These are phyloP conservation scores for Deroptyus accipitrinus DNA, from an alignment of 2,113 vertebrate species.

Conservation along the genomic window DNA sequence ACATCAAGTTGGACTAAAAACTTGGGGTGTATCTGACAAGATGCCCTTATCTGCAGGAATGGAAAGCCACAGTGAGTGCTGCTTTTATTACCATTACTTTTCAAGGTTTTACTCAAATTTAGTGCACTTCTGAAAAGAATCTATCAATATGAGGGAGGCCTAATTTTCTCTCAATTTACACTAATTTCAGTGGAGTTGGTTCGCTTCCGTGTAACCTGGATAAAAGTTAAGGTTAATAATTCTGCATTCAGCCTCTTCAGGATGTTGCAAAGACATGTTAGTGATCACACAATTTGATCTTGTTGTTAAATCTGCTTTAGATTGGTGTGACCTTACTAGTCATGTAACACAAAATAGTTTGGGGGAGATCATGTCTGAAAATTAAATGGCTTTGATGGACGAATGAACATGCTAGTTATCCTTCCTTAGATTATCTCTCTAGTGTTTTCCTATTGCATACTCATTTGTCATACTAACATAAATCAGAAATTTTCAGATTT, in stretches of 20 bases:
- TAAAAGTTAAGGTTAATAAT: conserved; percentile 24
- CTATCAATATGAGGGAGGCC: not conserved
- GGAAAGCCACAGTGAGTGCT: not conserved
- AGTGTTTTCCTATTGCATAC: not conserved
- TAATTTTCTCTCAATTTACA: conserved; percentile 40
- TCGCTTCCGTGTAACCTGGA: not conserved
- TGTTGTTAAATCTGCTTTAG: not conserved
- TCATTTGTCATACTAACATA: not conserved
- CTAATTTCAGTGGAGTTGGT: not conserved
- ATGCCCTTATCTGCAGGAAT: not conserved
- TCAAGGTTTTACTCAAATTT: not conserved
- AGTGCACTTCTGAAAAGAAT: not conserved
- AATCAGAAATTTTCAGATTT: not conserved
- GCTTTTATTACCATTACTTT: not conserved
- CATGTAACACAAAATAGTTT: not conserved
- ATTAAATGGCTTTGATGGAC: not conserved
- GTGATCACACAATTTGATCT: not conserved
- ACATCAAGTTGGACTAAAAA: not conserved
- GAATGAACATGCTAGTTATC: not conserved
- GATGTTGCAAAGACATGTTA: not conserved
- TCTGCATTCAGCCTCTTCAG: not conserved
- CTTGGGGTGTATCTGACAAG: not conserved
- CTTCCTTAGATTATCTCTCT: not conserved
- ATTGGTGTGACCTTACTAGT: not conserved
- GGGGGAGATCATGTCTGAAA: not conserved